Percentiles rank a stretch among this genome's conserved stretches.
Evolutionary conservation across 2,888 invertebrate species (phyloP).

Genomic region (Trilocha varians): DNA sequence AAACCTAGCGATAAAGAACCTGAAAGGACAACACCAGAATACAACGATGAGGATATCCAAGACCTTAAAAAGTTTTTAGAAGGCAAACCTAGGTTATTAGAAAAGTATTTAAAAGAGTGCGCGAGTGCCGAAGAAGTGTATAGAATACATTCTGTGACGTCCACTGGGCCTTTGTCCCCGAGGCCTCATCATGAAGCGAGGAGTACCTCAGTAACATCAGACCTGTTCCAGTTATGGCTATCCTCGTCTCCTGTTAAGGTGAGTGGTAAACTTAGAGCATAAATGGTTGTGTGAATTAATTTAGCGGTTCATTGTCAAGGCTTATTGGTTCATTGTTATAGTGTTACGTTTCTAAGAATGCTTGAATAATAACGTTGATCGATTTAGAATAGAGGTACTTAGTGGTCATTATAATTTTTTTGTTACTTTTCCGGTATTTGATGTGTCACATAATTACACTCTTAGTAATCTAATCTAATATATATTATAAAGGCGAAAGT

Average conservation of each 20-base stretch:
- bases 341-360: too few relatives aligned
- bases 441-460: too few relatives aligned
- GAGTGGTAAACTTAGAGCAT: conserved; percentile 24
- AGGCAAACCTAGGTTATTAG: conserved; percentile 77
- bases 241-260: conserved; percentile 84
- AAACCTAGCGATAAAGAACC: conserved; percentile 43
- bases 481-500: too few relatives aligned
- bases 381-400: too few relatives aligned
- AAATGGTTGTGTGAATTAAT: neutral
- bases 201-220: conserved; percentile 85
- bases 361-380: neutral
- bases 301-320: neutral
- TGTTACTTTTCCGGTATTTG: too few relatives aligned
- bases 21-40: conserved; percentile 53
- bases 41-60: conserved; percentile 54
- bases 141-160: conserved; percentile 73
- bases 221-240: conserved; percentile 89
- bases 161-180: conserved; percentile 63
- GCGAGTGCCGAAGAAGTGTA: conserved; percentile 78
- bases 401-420: too few relatives aligned
- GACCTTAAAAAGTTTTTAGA: conserved; percentile 54
- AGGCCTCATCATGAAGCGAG: conserved; percentile 68
- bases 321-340: too few relatives aligned
- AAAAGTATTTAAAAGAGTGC: conserved; percentile 84
- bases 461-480: too few relatives aligned